These are phyloP conservation scores for Xiphophorus maculatus DNA, from an alignment of 2,113 vertebrate genomes.

Conservation along the genomic window DNA sequence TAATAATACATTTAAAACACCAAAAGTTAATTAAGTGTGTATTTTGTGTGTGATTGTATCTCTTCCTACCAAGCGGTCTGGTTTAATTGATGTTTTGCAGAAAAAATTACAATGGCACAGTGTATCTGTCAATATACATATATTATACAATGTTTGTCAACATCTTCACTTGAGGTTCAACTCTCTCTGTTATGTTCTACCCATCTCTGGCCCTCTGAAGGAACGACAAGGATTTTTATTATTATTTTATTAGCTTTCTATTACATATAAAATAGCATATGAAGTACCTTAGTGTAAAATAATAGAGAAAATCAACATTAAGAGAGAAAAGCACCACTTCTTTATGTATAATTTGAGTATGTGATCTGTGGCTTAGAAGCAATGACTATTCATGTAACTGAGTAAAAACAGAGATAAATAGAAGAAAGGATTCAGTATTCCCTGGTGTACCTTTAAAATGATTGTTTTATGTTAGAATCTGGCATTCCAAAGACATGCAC, in stretches of 20 bases:
- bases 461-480: too few species aligned
- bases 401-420: background rate
- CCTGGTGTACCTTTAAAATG: too few species aligned
- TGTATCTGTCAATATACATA: slow-evolving; percentile 57
- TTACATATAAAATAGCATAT: too few species aligned
- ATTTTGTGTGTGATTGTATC: slow-evolving; percentile 28
- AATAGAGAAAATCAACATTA: too few species aligned
- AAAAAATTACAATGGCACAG: slow-evolving; percentile 52
- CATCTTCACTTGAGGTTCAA: slow-evolving; percentile 20
- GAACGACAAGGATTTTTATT: background rate
- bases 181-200: slow-evolving; percentile 24
- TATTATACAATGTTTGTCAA: slow-evolving; percentile 25
- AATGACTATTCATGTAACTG: too few species aligned
- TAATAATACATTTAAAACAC: background rate
- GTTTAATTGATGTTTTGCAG: slow-evolving; percentile 68
- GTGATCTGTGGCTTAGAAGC: too few species aligned
- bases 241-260: too few species aligned
- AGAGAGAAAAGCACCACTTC: too few species aligned
- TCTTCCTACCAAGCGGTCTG: slow-evolving; percentile 39
- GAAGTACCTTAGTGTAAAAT: too few species aligned
- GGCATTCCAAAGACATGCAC: too few species aligned
- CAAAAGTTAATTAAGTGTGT: background rate
- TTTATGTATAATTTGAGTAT: too few species aligned
- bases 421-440: too few species aligned
- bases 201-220: slow-evolving; percentile 11